A percentile compares a stretch with the other conserved stretches of the same genome.
Evolutionary conservation across 2,888 invertebrate genomes (phyloP).

Genomic region (Yponomeuta plumbellus): DNA sequence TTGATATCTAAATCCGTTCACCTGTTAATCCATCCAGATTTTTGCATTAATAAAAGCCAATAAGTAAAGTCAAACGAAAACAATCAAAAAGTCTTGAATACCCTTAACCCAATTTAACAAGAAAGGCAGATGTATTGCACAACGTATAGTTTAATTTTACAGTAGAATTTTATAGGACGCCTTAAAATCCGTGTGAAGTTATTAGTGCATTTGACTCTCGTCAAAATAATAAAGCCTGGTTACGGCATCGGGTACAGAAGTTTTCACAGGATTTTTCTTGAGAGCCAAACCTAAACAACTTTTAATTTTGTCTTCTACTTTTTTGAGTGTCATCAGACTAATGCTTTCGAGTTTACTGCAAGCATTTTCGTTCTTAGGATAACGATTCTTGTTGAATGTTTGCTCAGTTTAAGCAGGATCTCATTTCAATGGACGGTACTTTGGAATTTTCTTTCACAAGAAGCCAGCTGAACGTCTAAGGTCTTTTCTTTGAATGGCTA

Average conservation of each 20-base stretch:
- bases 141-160: too few relatives aligned
- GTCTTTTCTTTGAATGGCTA: background rate
- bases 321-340: conserved; percentile 43
- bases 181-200: too few relatives aligned
- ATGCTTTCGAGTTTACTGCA: conserved; percentile 30
- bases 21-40: too few relatives aligned
- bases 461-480: background rate
- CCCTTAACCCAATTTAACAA: too few relatives aligned
- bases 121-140: too few relatives aligned
- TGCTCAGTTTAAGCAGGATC: background rate
- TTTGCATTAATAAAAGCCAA: too few relatives aligned
- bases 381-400: background rate
- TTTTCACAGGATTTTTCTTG: conserved; percentile 6
- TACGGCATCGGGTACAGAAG: conserved; percentile 15
- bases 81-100: too few relatives aligned
- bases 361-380: background rate
- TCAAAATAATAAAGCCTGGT: too few relatives aligned
- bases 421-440: background rate
- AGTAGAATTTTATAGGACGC: too few relatives aligned
- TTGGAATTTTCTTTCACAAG: background rate
- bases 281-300: conserved; percentile 42
- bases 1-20: too few relatives aligned
- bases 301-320: conserved; percentile 35
- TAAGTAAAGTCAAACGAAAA: too few relatives aligned
- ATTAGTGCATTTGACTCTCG: too few relatives aligned